These are phyloP conservation scores for Chionomys nivalis DNA, from an alignment of 2,113 vertebrate species.

Conservation along the genomic window DNA sequence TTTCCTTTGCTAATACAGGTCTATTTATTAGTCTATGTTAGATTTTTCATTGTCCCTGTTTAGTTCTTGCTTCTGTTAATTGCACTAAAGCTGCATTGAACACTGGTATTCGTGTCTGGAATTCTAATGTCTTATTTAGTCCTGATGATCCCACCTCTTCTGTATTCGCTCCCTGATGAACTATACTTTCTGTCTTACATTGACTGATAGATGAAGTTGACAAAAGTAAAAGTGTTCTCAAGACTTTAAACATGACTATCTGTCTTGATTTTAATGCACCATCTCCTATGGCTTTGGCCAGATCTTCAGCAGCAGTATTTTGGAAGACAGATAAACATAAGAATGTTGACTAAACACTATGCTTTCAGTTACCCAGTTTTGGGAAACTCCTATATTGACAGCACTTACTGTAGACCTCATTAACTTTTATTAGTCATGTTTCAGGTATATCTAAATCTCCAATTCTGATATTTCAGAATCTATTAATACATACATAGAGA, in stretches of 20 bases:
- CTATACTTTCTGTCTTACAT: neutral
- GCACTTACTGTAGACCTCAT: neutral
- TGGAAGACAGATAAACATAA: neutral
- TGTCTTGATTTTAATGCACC: neutral
- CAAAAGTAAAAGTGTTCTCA: neutral
- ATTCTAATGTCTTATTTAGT: neutral
- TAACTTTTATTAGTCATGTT: constrained; percentile 5
- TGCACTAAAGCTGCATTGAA: neutral
- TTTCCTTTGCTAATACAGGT: neutral
- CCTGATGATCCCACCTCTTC: neutral
- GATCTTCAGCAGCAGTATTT: neutral
- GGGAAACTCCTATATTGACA: neutral
- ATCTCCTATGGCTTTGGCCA: neutral
- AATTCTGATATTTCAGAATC: constrained; percentile 2
- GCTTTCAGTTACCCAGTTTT: neutral
- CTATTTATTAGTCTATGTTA: neutral
- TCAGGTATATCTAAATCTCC: constrained; percentile 25
- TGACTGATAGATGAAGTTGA: neutral
- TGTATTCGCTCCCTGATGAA: neutral
- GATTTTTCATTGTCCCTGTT: neutral
- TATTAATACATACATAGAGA: constrained; percentile 15
- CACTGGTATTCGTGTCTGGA: neutral
- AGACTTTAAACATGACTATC: neutral
- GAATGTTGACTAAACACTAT: neutral
- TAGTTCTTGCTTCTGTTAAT: neutral